Conservation (phyloP, 2,113 vertebrate species). For the Orthonyx spaldingii region DNA sequence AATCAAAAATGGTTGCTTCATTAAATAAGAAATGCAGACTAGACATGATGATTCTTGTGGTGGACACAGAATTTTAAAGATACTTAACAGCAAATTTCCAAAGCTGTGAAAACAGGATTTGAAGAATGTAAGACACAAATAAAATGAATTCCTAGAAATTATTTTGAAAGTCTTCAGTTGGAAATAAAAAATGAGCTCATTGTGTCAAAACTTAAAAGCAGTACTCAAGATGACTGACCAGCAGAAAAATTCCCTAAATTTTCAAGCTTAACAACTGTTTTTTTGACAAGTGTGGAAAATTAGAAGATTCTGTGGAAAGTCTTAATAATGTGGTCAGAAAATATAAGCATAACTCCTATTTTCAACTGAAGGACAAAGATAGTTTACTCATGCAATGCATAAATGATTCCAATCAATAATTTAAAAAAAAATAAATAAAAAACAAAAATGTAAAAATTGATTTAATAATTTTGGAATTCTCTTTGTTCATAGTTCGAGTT, state of each 20-base stretch:
- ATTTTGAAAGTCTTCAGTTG: background rate
- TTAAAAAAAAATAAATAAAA: background rate
- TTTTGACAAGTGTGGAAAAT: background rate
- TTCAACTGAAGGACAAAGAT: background rate
- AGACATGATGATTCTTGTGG: background rate
- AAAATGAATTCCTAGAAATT: background rate
- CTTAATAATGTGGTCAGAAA: background rate
- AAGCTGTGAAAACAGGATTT: background rate
- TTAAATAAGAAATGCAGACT: background rate
- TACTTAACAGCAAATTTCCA: background rate
- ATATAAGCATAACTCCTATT: background rate
- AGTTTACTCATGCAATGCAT: background rate
- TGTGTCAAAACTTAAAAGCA: background rate
- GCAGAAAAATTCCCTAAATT: background rate
- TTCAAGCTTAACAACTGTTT: background rate
- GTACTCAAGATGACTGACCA: background rate
- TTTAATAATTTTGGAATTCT: background rate
- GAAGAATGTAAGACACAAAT: background rate
- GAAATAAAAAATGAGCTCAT: background rate
- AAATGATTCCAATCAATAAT: rapidly evolving
- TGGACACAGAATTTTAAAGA: background rate
- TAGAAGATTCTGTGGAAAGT: background rate
- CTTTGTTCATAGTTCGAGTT: background rate
- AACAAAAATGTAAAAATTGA: background rate
- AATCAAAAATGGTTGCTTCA: background rate